Evolutionary conservation across 2,888 invertebrate genomes (phyloP), one percentile per base, ranked within the genome.

Genomic region (Sceliomorpha sp.): DNA sequence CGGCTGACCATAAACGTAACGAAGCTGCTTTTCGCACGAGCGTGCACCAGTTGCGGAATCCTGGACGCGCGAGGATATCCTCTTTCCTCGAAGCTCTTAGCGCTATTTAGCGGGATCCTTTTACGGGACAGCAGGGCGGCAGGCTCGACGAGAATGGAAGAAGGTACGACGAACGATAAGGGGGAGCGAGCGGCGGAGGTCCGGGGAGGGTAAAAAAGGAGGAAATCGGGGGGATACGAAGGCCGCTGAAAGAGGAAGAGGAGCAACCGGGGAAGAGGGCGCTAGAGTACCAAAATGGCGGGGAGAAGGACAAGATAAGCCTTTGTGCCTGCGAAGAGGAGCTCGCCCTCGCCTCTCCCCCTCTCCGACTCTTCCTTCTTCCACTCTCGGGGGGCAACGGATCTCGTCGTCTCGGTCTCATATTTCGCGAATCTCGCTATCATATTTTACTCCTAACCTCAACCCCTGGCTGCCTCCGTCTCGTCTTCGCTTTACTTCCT

Each of bases 351-450:
- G 4, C 24, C 7, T 24, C 24, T 24, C n/a, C n/a, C n/a, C n/a
- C n/a, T n/a, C n/a, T n/a, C n/a, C n/a, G n/a, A n/a, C n/a, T n/a
- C n/a, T n/a, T n/a, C n/a, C n/a, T n/a, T n/a, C n/a, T 42, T 42
- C 27, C 15, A 47, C 64, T 74, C 77, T 70, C 66, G 50, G 20
- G 5, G 72, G 64, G 75, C 64, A 53, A 51, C 44, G 67, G 63
- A 67, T 53, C 63, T 34, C 63, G 62, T 55, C 70, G 70, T 79
- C 76, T 79, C 76, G 79, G 81, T 85, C 85, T 87, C 87, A 86
- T 85, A 86, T 87, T 87, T 87, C 87, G 84, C 85, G 81, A 84
- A 81, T 83, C 77, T 74, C 73, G 82, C 82, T 84, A 83, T 87
- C 86, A 87, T 87, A 87, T 85, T 86, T 87, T 85, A 86, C 73